Percentiles rank a stretch among this genome's conserved stretches.
phyloP scores from a whole-genome alignment of 2,113 vertebrate species.

The Agapornis roseicollis region DNA sequence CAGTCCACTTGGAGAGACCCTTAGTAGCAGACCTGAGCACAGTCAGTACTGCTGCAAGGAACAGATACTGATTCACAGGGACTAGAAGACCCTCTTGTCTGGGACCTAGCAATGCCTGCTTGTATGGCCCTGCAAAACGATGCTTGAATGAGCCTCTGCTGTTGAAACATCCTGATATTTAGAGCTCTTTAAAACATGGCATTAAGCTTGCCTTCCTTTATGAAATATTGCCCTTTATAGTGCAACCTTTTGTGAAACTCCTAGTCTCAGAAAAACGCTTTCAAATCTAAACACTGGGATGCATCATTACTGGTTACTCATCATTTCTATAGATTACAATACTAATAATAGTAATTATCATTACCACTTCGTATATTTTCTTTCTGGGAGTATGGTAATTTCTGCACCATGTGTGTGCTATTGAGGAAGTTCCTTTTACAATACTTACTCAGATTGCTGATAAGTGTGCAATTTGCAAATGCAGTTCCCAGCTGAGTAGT shows the following conservation, averaged over 20 bases:
- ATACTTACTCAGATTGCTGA: not conserved
- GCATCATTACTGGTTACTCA: not conserved
- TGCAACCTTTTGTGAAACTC: not conserved
- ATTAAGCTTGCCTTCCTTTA: not conserved
- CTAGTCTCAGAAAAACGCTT: not conserved
- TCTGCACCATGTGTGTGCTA: not conserved
- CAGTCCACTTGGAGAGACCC: not conserved
- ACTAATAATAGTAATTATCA: not conserved
- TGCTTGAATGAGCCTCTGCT: not conserved
- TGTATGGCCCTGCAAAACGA: not conserved
- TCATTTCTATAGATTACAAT: not conserved
- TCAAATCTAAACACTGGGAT: not conserved
- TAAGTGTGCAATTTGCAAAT: not conserved
- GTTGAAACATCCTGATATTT: not conserved
- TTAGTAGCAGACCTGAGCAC: fast-evolving
- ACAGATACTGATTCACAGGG: fast-evolving
- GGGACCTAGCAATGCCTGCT: not conserved
- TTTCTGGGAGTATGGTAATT: not conserved
- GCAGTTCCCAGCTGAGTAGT: not conserved
- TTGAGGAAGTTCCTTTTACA: not conserved
- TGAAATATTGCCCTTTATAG: not conserved
- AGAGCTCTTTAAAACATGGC: not conserved
- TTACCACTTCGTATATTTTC: not conserved
- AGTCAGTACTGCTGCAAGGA: not conserved
- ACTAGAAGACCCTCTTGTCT: not conserved